Percentiles rank a stretch among this genome's conserved stretches.
These are phyloP conservation scores for Spisula subtruncata DNA, from an alignment of 2,888 invertebrate species.

Conservation along the genomic window DNA sequence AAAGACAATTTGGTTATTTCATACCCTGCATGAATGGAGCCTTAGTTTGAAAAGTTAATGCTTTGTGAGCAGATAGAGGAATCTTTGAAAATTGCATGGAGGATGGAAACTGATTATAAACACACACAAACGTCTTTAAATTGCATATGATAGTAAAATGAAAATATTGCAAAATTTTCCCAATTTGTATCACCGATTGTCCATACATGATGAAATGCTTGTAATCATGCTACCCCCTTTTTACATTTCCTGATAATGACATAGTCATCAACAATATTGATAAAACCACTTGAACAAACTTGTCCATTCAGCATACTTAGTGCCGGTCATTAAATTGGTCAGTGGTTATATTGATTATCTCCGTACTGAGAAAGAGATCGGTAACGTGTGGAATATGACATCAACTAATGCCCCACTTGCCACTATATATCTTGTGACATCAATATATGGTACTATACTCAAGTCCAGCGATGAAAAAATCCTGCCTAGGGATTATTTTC, in stretches of 20 bases:
- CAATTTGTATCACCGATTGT: no score
- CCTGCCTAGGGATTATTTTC: no score
- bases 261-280: neutral
- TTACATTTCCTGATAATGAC: neutral
- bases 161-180: no score
- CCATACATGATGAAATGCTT: neutral
- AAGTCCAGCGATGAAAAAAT: no score
- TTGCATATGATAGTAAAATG: no score
- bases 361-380: neutral
- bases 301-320: slow-evolving; percentile 8
- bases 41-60: no score
- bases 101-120: no score
- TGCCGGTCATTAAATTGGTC: slow-evolving; percentile 13
- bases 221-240: slow-evolving; percentile 1
- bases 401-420: slow-evolving; percentile 2
- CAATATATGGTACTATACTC: neutral
- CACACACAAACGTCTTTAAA: no score
- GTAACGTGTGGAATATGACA: neutral
- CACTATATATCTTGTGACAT: neutral
- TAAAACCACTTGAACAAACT: neutral
- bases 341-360: slow-evolving; percentile 15
- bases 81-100: no score
- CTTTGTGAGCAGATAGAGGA: no score
- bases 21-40: no score
- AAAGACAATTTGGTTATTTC: no score